Conservation (phyloP, 2,797 vertebrate species). For the Cryptoblepharus egeriae region DNA sequence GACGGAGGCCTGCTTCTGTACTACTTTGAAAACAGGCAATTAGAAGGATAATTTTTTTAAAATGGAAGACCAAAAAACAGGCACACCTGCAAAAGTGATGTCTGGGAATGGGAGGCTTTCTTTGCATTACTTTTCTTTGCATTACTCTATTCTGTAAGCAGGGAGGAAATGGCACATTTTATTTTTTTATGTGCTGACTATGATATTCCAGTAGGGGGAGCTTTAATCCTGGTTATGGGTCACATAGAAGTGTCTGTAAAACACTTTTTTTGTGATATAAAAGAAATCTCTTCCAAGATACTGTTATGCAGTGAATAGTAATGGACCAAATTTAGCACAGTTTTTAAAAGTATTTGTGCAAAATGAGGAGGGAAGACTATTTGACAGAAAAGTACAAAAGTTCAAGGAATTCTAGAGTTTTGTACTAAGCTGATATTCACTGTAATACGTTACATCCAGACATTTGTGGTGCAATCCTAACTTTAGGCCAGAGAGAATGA, state of each 20-base stretch:
- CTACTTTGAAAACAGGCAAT: neutral
- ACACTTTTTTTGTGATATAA: neutral
- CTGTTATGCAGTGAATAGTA: neutral
- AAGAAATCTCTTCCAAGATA: neutral
- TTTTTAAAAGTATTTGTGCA: neutral
- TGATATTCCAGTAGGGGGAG: constrained; percentile 60
- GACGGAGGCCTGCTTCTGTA: too few relatives aligned
- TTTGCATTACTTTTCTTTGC: too few relatives aligned
- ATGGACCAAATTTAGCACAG: neutral
- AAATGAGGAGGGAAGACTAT: neutral
- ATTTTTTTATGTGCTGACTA: neutral
- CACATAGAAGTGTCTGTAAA: neutral
- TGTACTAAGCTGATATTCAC: neutral
- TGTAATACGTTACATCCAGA: neutral
- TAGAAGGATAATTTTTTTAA: neutral
- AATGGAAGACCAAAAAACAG: rapidly evolving
- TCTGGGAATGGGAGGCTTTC: rapidly evolving
- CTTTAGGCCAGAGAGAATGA: too few relatives aligned
- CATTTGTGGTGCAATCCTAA: neutral
- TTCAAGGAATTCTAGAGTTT: neutral
- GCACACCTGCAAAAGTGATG: neutral
- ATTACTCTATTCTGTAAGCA: rapidly evolving
- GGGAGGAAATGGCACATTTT: rapidly evolving
- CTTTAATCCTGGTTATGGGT: constrained; percentile 44
- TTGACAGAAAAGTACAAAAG: neutral